Conservation (phyloP, 1,140 invertebrate species). For the Cydia fagiglandana region DNA sequence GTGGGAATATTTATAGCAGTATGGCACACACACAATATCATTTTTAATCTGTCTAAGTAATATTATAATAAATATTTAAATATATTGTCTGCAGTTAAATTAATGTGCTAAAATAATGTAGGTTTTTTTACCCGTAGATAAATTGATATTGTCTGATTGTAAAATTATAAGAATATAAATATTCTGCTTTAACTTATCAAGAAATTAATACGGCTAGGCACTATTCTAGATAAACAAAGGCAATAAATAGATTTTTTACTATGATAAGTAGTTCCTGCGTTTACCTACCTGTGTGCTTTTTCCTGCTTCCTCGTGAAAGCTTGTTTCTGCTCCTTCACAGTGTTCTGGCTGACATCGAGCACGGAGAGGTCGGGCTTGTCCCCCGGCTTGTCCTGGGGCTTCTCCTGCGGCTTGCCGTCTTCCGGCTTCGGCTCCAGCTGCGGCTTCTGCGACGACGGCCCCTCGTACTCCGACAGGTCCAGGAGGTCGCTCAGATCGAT, state of each 20-base stretch:
- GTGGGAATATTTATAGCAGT: slow-evolving; percentile 1
- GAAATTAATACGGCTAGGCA: no score
- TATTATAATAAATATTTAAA: no score
- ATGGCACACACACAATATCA: background rate
- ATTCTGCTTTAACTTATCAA: no score
- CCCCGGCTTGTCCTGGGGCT: slow-evolving; percentile 40
- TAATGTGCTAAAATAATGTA: no score
- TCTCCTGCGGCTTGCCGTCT: slow-evolving; percentile 31
- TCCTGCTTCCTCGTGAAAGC: slow-evolving; percentile 55
- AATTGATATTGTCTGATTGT: no score
- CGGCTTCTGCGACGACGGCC: slow-evolving; percentile 37
- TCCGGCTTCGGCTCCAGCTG: slow-evolving; percentile 45
- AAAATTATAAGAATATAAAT: no score
- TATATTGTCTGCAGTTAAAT: no score
- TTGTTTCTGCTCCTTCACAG: slow-evolving; percentile 55
- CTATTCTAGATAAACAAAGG: no score
- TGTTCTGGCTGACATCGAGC: slow-evolving; percentile 45
- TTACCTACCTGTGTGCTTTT: slow-evolving; percentile 63
- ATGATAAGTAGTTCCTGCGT: background rate
- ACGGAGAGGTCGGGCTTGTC: slow-evolving; percentile 42
- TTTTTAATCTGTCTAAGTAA: background rate
- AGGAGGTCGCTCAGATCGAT: slow-evolving; percentile 61
- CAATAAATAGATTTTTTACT: background rate
- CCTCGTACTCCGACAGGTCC: slow-evolving; percentile 55
- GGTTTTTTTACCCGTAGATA: no score